Percentiles rank a stretch among this genome's conserved stretches.
phyloP scores from a whole-genome alignment of 2,797 vertebrate species.

The Neosilurus hyrtlii region DNA sequence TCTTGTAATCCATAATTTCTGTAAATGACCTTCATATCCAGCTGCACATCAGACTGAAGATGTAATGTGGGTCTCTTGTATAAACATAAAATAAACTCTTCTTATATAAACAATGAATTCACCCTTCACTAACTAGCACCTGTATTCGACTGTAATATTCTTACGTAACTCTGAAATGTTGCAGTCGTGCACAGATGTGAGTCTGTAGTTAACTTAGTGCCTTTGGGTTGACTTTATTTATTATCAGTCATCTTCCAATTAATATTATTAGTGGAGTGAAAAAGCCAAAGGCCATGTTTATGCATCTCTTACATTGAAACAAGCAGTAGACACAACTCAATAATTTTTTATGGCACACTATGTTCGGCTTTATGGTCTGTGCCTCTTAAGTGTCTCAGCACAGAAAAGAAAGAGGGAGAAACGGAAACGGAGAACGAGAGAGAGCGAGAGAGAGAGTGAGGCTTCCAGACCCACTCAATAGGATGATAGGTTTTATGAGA shows the following conservation, averaged over 20 bases:
- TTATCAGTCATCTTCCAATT: slow-evolving; percentile 50
- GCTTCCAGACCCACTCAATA: neutral
- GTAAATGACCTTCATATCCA: slow-evolving; percentile 4
- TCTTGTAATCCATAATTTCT: neutral
- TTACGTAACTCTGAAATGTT: slow-evolving; percentile 27
- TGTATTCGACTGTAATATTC: slow-evolving; percentile 21
- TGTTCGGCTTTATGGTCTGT: slow-evolving; percentile 37
- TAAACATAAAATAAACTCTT: neutral
- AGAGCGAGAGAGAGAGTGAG: neutral
- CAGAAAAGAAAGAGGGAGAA: neutral
- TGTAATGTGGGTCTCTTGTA: slow-evolving; percentile 34
- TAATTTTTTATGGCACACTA: slow-evolving; percentile 41
- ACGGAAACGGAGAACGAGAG: neutral
- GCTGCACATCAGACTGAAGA: slow-evolving; percentile 20
- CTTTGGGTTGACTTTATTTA: slow-evolving; percentile 47
- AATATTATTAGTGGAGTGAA: slow-evolving; percentile 51
- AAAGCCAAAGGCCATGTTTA: slow-evolving; percentile 42
- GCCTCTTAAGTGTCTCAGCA: slow-evolving; percentile 6
- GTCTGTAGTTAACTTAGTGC: slow-evolving; percentile 55
- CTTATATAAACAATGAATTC: slow-evolving; percentile 14
- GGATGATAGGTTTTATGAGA: slow-evolving; percentile 38
- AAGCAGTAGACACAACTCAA: slow-evolving; percentile 43
- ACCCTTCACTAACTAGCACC: slow-evolving; percentile 3
- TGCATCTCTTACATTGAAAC: slow-evolving; percentile 46
- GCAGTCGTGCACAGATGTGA: slow-evolving; percentile 34